Percentiles rank a stretch among this genome's conserved stretches.
Conservation (phyloP, 1,140 invertebrate genomes). For the Artemia franciscana region DNA sequence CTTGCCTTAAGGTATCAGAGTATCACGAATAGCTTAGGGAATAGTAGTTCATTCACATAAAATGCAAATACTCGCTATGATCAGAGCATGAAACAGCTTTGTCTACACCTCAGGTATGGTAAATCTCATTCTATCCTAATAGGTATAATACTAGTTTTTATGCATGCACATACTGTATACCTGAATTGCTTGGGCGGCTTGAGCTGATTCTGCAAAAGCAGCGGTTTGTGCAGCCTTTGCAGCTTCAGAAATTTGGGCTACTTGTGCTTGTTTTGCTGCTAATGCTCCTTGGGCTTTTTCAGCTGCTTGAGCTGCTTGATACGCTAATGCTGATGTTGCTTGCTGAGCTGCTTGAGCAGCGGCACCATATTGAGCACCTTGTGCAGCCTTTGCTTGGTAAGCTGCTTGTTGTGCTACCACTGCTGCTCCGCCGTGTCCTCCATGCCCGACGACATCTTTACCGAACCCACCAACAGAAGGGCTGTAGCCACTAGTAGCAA, state of each 20-base stretch:
- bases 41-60: too few species aligned
- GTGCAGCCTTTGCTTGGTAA: conserved; percentile 12
- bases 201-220: conserved; percentile 10
- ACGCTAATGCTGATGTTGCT: conserved; percentile 11
- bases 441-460: conserved; percentile 5
- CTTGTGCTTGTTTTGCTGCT: conserved; percentile 11
- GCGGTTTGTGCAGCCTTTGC: conserved; percentile 12
- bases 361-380: conserved; percentile 13
- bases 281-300: conserved; percentile 12
- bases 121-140: too few species aligned
- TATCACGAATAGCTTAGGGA: too few species aligned
- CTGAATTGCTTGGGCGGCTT: conserved; percentile 7
- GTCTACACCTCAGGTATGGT: too few species aligned
- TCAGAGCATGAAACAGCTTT: too few species aligned
- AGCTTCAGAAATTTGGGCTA: conserved; percentile 8
- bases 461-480: neutral
- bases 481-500: conserved; percentile 32
- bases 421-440: conserved; percentile 12
- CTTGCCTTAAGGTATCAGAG: too few species aligned
- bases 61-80: too few species aligned
- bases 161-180: neutral
- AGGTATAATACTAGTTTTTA: too few species aligned
- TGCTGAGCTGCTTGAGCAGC: conserved; percentile 13
- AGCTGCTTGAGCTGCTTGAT: conserved; percentile 12
- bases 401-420: conserved; percentile 14